Evolutionary conservation across 2,888 invertebrate genomes (phyloP).

Genomic region (Unio delphinus): DNA sequence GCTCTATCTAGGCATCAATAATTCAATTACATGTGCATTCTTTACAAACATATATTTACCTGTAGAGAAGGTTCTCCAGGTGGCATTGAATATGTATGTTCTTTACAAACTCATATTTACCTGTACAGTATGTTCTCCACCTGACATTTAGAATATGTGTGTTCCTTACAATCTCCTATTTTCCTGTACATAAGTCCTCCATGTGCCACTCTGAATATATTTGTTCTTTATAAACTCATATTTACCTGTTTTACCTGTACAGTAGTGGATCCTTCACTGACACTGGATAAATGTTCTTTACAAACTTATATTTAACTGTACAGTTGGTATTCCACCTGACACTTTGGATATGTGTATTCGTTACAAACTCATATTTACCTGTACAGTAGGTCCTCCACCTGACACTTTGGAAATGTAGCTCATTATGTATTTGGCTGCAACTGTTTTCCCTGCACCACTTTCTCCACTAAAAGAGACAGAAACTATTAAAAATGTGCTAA

Average conservation of each 20-base stretch:
- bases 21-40: too few relatives aligned
- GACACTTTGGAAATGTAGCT: constrained; percentile 78
- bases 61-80: too few relatives aligned
- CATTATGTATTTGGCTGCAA: constrained; percentile 81
- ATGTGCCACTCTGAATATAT: too few relatives aligned
- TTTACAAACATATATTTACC: too few relatives aligned
- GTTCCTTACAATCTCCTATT: too few relatives aligned
- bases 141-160: constrained; percentile 77
- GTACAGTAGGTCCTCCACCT: constrained; percentile 78
- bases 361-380: constrained; percentile 65
- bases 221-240: not conserved
- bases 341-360: too few relatives aligned
- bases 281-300: constrained; percentile 72
- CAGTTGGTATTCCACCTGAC: too few relatives aligned
- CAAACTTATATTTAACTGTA: too few relatives aligned
- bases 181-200: too few relatives aligned
- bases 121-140: constrained; percentile 78
- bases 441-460: constrained; percentile 81
- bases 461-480: constrained; percentile 75
- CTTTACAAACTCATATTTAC: constrained; percentile 47
- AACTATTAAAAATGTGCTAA: not conserved
- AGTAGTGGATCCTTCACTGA: constrained; percentile 75
- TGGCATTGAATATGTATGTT: too few relatives aligned
- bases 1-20: too few relatives aligned
- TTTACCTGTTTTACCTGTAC: constrained; percentile 76